Evolutionary conservation across 2,113 vertebrate species (phyloP).

Genomic region (Tamias sibiricus): DNA sequence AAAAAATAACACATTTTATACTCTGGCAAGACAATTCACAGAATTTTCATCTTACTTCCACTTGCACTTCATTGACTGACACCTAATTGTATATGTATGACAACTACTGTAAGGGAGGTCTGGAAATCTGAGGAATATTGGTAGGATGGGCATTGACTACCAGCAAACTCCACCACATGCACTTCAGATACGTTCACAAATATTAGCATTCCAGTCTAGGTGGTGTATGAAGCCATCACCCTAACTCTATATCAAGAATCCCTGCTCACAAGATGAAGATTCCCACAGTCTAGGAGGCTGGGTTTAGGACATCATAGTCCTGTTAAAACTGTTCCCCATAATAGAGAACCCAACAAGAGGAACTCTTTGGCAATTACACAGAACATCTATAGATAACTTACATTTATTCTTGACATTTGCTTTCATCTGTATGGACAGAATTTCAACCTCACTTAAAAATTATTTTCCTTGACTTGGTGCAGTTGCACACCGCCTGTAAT

Average conservation of each 20-base stretch:
- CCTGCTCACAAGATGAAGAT: not conserved
- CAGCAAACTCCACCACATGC: not conserved
- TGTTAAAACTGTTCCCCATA: fast-evolving
- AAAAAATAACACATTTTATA: not conserved
- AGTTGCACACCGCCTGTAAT: too few relatives aligned
- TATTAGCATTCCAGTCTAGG: not conserved
- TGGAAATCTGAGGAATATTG: not conserved
- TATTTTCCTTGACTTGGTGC: not conserved
- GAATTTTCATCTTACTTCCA: not conserved
- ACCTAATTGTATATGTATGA: not conserved
- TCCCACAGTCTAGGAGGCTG: too few relatives aligned
- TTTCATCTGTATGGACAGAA: not conserved
- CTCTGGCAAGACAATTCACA: not conserved
- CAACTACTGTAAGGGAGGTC: not conserved
- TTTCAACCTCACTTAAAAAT: not conserved
- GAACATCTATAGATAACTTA: not conserved
- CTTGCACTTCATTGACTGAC: not conserved
- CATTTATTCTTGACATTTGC: not conserved
- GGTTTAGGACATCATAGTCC: not conserved
- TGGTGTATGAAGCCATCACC: not conserved
- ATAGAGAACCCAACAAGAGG: not conserved
- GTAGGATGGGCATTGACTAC: not conserved
- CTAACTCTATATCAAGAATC: not conserved
- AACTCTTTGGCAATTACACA: not conserved
- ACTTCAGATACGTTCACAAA: not conserved